Evolutionary conservation across 2,797 vertebrate genomes (phyloP), one percentile per base, ranked within the genome.

Genomic region (Pempheris klunzingeri): DNA sequence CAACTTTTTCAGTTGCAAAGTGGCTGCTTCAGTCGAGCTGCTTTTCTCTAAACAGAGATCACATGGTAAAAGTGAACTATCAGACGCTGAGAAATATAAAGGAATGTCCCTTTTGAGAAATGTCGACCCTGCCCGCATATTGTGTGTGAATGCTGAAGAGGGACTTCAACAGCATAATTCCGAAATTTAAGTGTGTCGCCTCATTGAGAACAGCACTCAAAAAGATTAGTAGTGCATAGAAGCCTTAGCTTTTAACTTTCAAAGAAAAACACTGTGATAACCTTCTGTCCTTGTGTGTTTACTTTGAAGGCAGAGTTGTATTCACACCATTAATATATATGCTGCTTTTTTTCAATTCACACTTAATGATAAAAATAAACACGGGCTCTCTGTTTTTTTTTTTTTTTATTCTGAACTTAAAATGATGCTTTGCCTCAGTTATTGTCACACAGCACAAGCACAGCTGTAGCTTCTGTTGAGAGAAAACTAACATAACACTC

Each of bases 201-300:
- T 79, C 55, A 68, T 43, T 62, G 38, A 79, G 50, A 18, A 22
- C 17, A 52, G 53, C 78, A 77, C 74, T 83, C 66, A 61, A 52
- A 76, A 28, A 36, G 70, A 87, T 78, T 75, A 76, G 73, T 32
- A 54, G 22, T 47, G 24, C 46, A 83, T 18, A 53, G 15, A 71
- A 62, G 57, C 53, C 20, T 49, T 30, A 39, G 69, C 76, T 84
- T 72, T 85, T 32, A 76, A 82, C 38, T 62, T 77, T 41, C 15
- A 64, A 26, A 67, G 20, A 47, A 80, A 74, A 78, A 65, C 41
- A 70, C 32, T 36, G 22, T 34, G 55, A 76, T 44, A 49, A 47
- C 49, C 59, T 67, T 72, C 52, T 8, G 49, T 63, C 30, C n/a
- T 66, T 52, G 52, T 39, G 41, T 58, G 18, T 76, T 83, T 46